phyloP scores from a whole-genome alignment of 1,140 invertebrate genomes.

The Galleria mellonella region DNA sequence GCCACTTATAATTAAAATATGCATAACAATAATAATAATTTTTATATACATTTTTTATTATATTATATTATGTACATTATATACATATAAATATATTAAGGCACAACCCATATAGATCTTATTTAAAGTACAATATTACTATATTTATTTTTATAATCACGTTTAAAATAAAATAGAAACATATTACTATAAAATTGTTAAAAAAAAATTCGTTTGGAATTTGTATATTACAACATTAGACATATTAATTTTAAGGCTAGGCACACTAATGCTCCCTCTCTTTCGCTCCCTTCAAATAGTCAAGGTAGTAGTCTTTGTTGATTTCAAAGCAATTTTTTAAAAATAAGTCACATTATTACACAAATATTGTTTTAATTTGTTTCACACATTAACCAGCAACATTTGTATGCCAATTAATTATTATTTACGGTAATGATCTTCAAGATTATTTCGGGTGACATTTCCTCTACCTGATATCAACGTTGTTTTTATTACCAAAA shows the following conservation, averaged over 20 bases:
- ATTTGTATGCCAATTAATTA: slow-evolving; percentile 15
- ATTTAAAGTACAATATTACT: too few relatives aligned
- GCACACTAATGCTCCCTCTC: slow-evolving; percentile 49
- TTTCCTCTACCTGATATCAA: slow-evolving; percentile 38
- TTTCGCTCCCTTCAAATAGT: slow-evolving; percentile 67
- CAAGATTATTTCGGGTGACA: slow-evolving; percentile 52
- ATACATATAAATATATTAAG: too few relatives aligned
- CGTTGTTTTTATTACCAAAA: slow-evolving; percentile 57
- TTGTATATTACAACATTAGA: too few relatives aligned
- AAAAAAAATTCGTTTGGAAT: too few relatives aligned
- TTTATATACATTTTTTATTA: too few relatives aligned
- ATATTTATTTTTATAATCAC: too few relatives aligned
- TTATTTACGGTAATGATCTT: slow-evolving; percentile 58
- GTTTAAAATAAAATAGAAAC: too few relatives aligned
- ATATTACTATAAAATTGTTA: too few relatives aligned
- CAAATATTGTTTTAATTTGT: slow-evolving; percentile 34
- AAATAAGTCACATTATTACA: slow-evolving; percentile 20
- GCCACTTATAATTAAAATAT: too few relatives aligned
- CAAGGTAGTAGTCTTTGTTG: slow-evolving; percentile 56
- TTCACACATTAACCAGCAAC: slow-evolving; percentile 13
- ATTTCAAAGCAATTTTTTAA: slow-evolving; percentile 41
- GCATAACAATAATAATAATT: too few relatives aligned
- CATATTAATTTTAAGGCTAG: slow-evolving; percentile 11
- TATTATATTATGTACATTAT: too few relatives aligned
- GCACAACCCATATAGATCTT: too few relatives aligned